Conservation (phyloP, 2,888 invertebrate genomes). For the Sturmia bella region DNA sequence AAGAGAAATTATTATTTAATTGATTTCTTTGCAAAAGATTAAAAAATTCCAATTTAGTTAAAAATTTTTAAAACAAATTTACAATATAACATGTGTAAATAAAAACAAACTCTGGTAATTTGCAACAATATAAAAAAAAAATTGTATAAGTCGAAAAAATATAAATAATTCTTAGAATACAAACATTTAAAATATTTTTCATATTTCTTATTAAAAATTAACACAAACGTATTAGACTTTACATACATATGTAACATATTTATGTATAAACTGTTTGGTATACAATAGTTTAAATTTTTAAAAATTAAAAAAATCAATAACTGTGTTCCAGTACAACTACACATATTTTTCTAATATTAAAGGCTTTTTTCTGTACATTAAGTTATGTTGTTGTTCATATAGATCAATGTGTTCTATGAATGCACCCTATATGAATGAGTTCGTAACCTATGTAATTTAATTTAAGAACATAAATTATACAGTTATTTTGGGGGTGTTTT, state of each 20-base stretch:
- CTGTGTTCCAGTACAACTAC: conserved; percentile 26
- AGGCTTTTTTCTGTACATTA: not conserved
- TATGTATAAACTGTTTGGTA: conserved; percentile 67
- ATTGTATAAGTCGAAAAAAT: conserved; percentile 6
- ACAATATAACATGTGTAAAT: conserved; percentile 27
- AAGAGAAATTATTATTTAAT: conserved; percentile 31
- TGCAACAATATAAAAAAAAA: conserved; percentile 43
- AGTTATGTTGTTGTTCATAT: not conserved
- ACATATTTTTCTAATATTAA: conserved; percentile 16
- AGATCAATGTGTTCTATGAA: conserved; percentile 72
- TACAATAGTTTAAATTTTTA: conserved; percentile 70
- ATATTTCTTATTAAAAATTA: conserved; percentile 8
- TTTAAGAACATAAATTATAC: conserved; percentile 34
- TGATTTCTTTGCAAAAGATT: conserved; percentile 31
- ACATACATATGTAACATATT: conserved; percentile 19
- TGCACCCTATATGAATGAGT: conserved; percentile 1
- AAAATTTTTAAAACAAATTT: conserved; percentile 36
- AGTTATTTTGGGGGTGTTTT: conserved; percentile 25
- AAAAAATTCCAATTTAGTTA: conserved; percentile 16
- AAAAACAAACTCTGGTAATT: conserved; percentile 49
- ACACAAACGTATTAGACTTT: conserved; percentile 26
- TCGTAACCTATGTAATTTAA: conserved; percentile 13
- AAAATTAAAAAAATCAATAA: not conserved
- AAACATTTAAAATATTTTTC: conserved; percentile 6
- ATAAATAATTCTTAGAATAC: conserved; percentile 35